Conservation (phyloP, 2,888 invertebrate genomes). For the Netelia virgata region DNA sequence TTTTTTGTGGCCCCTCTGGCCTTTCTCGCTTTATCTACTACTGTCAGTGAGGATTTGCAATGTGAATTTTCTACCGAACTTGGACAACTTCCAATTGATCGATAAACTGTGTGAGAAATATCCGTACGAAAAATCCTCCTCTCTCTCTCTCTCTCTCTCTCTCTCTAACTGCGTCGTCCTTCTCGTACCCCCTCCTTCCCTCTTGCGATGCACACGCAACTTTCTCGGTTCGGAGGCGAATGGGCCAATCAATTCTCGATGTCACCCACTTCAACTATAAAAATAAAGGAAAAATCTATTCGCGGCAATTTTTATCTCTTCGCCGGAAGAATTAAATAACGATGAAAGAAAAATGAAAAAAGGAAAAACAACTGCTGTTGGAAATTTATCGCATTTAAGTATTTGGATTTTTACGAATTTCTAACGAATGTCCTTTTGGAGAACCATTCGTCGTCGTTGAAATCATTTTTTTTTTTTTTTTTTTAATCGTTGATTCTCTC, state of each 20-base stretch:
- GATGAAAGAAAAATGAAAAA: background rate
- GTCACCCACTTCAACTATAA: conserved; percentile 16
- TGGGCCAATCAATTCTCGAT: conserved; percentile 43
- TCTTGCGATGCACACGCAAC: conserved; percentile 32
- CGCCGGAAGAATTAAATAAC: background rate
- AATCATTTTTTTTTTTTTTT: background rate
- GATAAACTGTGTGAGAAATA: conserved; percentile 52
- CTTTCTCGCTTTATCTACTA: conserved; percentile 58
- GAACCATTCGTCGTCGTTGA: background rate
- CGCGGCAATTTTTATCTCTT: conserved; percentile 12
- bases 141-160: conserved; percentile 21
- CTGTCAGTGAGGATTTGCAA: conserved; percentile 58
- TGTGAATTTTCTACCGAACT: conserved; percentile 51
- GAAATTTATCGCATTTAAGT: conserved; percentile 9
- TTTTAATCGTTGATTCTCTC: background rate
- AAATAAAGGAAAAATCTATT: conserved; percentile 21
- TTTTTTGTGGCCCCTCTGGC: conserved; percentile 7
- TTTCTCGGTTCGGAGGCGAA: conserved; percentile 33
- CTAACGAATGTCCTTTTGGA: background rate
- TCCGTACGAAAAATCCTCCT: conserved; percentile 38
- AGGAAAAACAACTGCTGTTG: background rate
- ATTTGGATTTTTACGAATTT: background rate
- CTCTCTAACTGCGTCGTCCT: background rate
- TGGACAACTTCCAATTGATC: conserved; percentile 59
- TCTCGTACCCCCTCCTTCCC: background rate